These are phyloP conservation scores for Saguinus oedipus DNA, from an alignment of 2,797 vertebrate species.

Conservation along the genomic window DNA sequence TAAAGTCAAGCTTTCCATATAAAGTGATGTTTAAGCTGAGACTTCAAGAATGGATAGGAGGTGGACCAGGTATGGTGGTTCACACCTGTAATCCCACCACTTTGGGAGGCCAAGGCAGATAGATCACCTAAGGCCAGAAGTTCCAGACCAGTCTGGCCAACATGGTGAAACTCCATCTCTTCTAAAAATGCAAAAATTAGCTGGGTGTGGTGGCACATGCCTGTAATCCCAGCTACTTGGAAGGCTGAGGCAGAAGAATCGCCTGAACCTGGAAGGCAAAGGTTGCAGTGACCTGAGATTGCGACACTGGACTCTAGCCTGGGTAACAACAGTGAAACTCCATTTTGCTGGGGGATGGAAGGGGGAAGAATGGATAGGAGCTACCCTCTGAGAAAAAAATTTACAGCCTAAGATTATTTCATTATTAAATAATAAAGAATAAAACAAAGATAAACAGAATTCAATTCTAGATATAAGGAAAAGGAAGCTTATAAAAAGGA, in stretches of 20 bases:
- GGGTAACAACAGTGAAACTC: not conserved
- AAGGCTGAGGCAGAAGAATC: not conserved
- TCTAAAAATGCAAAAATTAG: not conserved
- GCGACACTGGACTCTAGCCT: not conserved
- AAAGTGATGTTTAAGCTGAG: constrained; percentile 7
- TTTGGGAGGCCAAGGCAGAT: not conserved
- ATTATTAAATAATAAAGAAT: constrained; percentile 12
- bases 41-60: not conserved
- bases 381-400: not conserved
- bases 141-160: not conserved
- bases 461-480: not conserved
- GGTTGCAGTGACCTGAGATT: not conserved
- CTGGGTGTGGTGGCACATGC: too few species aligned
- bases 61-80: not conserved
- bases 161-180: not conserved
- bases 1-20: constrained; percentile 26
- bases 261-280: not conserved
- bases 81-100: not conserved
- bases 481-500: not conserved
- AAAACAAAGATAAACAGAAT: not conserved
- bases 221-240: not conserved
- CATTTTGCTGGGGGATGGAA: not conserved
- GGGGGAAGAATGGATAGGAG: not conserved
- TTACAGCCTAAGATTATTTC: not conserved
- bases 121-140: not conserved